Evolutionary conservation across 2,113 vertebrate species (phyloP).

Genomic region (Otocyon megalotis): DNA sequence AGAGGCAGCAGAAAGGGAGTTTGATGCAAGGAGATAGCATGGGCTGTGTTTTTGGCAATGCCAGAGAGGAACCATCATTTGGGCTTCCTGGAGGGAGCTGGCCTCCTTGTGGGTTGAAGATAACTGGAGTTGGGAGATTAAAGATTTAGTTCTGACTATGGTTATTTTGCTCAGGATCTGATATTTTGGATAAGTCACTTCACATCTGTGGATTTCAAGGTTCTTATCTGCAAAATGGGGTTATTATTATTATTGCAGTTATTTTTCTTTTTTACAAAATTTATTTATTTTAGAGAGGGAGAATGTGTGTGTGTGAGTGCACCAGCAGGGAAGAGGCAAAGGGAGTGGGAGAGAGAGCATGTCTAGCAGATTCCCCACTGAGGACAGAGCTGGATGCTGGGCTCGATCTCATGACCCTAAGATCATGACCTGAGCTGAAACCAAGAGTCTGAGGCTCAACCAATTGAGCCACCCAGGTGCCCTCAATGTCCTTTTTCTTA

Average conservation of each 20-base stretch:
- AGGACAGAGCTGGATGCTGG: neutral
- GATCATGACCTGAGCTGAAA: neutral
- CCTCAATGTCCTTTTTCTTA: neutral
- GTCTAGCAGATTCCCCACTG: neutral
- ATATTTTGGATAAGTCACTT: neutral
- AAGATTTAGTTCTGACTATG: neutral
- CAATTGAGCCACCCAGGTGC: neutral
- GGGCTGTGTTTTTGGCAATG: neutral
- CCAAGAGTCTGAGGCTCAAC: neutral
- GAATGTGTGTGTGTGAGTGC: neutral
- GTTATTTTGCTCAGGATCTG: neutral
- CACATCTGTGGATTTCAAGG: slow-evolving; percentile 11
- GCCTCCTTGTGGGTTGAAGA: neutral
- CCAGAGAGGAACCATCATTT: neutral
- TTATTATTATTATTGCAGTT: neutral
- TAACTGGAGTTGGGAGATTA: neutral
- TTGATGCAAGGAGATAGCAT: neutral
- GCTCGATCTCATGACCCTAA: neutral
- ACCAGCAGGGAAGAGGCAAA: neutral
- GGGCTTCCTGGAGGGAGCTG: neutral
- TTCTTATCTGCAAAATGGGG: neutral
- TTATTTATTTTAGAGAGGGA: neutral
- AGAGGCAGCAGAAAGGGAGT: neutral
- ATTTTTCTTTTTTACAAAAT: neutral
- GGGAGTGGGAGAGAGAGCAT: neutral